Percentiles rank a stretch among this genome's conserved stretches.
Conservation (phyloP, 2,888 invertebrate genomes). For the Aporophyla nigra region DNA sequence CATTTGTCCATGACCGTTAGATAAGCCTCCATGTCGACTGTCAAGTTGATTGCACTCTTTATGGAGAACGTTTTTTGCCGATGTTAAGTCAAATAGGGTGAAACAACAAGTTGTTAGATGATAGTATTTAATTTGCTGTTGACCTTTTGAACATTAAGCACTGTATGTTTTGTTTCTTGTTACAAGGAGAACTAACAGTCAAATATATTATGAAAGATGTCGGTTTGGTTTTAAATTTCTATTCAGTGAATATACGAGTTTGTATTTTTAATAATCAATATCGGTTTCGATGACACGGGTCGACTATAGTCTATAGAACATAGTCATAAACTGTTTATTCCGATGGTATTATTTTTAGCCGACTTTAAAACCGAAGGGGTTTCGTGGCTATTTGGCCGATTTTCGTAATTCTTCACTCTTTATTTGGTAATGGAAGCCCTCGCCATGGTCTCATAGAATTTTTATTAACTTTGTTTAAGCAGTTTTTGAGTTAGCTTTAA, state of each 20-base stretch:
- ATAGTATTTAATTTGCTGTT: conserved; percentile 17
- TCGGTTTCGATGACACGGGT: neutral
- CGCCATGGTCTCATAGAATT: too few relatives aligned
- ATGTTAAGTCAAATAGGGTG: conserved; percentile 17
- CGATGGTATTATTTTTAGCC: neutral
- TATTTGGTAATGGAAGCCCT: too few relatives aligned
- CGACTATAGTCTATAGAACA: neutral
- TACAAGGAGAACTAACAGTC: neutral
- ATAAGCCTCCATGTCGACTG: conserved; percentile 18
- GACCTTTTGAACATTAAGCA: conserved; percentile 17
- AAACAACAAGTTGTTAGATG: conserved; percentile 13
- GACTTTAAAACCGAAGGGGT: too few relatives aligned
- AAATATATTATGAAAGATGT: neutral
- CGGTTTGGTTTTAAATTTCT: neutral
- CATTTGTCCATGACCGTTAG: neutral
- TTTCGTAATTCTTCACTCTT: too few relatives aligned
- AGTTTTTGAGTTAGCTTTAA: too few relatives aligned
- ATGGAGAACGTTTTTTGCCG: conserved; percentile 29
- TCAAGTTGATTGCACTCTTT: conserved; percentile 39
- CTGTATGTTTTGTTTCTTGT: neutral
- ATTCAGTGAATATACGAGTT: neutral
- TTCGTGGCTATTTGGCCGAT: too few relatives aligned
- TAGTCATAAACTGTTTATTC: neutral
- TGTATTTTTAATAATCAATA: neutral
- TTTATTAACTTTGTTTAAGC: too few relatives aligned